Conservation (phyloP, 1,140 invertebrate species). For the Caenorhabditis remanei region DNA sequence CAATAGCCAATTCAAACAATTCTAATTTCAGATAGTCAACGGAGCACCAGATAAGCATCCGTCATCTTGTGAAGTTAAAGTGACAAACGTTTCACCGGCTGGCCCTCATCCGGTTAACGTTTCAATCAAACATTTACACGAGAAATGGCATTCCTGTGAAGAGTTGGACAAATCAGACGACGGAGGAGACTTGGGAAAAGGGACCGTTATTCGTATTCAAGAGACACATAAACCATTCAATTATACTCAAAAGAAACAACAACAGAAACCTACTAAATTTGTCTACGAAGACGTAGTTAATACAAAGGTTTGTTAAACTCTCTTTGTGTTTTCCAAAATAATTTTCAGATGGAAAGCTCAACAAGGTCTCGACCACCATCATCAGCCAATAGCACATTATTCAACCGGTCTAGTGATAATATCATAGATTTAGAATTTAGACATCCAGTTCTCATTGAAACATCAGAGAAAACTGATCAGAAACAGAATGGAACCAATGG, state of each 20-base stretch:
- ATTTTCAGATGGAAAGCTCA: conserved; percentile 47
- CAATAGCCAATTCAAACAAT: not conserved
- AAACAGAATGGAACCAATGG: conserved; percentile 3
- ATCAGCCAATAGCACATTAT: conserved; percentile 10
- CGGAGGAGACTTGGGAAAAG: conserved; percentile 51
- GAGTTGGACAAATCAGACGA: conserved; percentile 48
- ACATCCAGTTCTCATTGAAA: conserved; percentile 28
- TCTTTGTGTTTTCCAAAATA: no score
- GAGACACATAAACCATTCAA: conserved; percentile 45
- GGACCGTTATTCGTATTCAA: conserved; percentile 41
- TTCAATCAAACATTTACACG: conserved; percentile 37
- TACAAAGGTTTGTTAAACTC: conserved; percentile 4
- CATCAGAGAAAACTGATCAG: conserved; percentile 19
- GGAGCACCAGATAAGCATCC: conserved; percentile 48
- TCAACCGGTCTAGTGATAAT: conserved; percentile 44
- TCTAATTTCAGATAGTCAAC: conserved; percentile 21
- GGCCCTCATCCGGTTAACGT: conserved; percentile 40
- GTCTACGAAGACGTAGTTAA: conserved; percentile 44
- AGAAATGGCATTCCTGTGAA: conserved; percentile 53
- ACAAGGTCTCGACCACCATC: not conserved
- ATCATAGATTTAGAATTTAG: conserved; percentile 53
- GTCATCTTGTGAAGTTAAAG: conserved; percentile 42
- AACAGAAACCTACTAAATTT: conserved; percentile 3
- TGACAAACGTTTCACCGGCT: conserved; percentile 48
- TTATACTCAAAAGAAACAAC: conserved; percentile 37